Conservation (phyloP, 2,888 invertebrate genomes). For the Baronia brevicornis region DNA sequence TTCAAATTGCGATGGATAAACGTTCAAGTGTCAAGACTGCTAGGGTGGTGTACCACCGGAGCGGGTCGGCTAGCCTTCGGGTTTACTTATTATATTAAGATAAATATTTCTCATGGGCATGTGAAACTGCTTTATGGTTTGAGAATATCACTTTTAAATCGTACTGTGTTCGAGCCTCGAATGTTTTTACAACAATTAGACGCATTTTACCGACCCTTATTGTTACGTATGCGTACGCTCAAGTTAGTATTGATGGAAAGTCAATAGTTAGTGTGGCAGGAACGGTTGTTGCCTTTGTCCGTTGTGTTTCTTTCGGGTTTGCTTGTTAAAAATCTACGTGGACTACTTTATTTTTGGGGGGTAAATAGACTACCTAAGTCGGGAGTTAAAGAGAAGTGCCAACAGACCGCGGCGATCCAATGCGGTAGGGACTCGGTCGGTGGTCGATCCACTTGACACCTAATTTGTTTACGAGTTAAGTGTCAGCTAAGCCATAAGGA, state of each 20-base stretch:
- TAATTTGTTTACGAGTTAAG: conserved; percentile 25
- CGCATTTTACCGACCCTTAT: conserved; percentile 63
- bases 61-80: conserved; percentile 45
- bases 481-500: conserved; percentile 17
- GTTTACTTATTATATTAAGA: conserved; percentile 75
- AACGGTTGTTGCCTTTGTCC: conserved; percentile 35
- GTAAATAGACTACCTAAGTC: conserved; percentile 39
- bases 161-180: conserved; percentile 52
- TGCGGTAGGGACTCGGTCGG: conserved; percentile 22
- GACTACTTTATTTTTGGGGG: conserved; percentile 65
- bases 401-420: conserved; percentile 30
- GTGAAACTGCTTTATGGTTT: conserved; percentile 73
- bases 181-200: conserved; percentile 74
- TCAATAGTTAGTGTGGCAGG: conserved; percentile 39
- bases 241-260: conserved; percentile 49
- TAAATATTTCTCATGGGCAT: conserved; percentile 72
- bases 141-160: conserved; percentile 73
- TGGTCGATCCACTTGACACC: conserved; percentile 28
- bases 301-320: conserved; percentile 51
- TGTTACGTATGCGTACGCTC: conserved; percentile 39
- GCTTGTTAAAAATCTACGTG: conserved; percentile 60
- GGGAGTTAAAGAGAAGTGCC: conserved; percentile 49
- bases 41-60: conserved; percentile 21
- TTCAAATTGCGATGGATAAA: background rate
- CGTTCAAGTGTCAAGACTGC: conserved; percentile 37